Conservation (phyloP, 2,797 vertebrate species). For the Hypotaenidia philippensis region DNA sequence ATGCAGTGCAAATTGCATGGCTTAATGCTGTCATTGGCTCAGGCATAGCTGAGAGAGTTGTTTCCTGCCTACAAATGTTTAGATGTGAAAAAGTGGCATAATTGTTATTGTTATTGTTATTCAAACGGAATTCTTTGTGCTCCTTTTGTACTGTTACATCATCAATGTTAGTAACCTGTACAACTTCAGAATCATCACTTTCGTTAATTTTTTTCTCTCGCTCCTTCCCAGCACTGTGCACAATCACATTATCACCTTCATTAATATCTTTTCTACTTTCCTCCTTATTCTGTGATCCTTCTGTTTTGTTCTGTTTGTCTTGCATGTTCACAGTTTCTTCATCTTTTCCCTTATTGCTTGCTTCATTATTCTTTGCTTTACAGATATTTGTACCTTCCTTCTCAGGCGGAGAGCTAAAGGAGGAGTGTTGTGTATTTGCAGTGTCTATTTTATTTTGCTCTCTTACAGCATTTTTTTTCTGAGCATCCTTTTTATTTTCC, state of each 20-base stretch:
- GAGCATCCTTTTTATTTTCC: conserved; percentile 64
- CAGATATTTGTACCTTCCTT: conserved; percentile 58
- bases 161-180: conserved; percentile 86
- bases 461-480: conserved; percentile 75
- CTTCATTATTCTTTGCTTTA: conserved; percentile 54
- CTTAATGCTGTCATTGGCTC: conserved; percentile 28
- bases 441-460: conserved; percentile 49
- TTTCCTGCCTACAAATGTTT: conserved; percentile 41
- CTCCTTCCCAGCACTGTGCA: conserved; percentile 54
- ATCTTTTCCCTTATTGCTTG: conserved; percentile 52
- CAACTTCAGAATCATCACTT: conserved; percentile 26
- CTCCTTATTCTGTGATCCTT: conserved; percentile 65
- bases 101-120: conserved; percentile 83
- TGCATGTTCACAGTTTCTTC: conserved; percentile 33
- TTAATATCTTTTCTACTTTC: conserved; percentile 71
- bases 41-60: conserved; percentile 25
- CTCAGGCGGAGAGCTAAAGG: conserved; percentile 36
- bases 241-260: conserved; percentile 31
- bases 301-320: conserved; percentile 49
- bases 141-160: conserved; percentile 63
- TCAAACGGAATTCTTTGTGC: conserved; percentile 81
- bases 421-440: conserved; percentile 22
- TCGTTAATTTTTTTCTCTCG: conserved; percentile 61
- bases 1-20: background rate
- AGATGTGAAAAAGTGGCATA: conserved; percentile 2